These are phyloP conservation scores for Lamellibrachia luymesi DNA, from an alignment of 1,140 invertebrate genomes.

Conservation along the genomic window DNA sequence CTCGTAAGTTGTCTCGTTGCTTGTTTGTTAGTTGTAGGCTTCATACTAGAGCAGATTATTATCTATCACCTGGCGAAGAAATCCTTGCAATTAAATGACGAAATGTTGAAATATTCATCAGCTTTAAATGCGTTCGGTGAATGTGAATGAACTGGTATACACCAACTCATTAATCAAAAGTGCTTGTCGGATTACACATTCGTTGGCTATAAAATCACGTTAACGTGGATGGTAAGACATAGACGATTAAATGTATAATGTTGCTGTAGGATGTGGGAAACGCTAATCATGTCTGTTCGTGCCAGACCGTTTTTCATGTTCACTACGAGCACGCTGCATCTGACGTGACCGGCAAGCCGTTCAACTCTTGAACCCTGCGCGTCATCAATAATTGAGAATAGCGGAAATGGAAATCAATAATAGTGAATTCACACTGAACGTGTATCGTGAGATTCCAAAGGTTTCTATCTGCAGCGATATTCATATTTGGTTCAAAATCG, in stretches of 20 bases:
- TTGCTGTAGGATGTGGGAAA: neutral
- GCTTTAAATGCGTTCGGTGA: neutral
- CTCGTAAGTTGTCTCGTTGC: neutral
- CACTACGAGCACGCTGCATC: neutral
- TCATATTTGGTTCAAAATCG: neutral
- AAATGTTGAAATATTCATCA: neutral
- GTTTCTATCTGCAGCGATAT: neutral
- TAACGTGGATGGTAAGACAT: neutral
- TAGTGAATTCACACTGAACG: neutral
- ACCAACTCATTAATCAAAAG: neutral
- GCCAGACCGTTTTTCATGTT: neutral
- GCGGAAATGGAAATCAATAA: neutral
- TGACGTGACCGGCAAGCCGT: neutral
- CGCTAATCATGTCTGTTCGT: neutral
- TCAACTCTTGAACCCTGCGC: neutral
- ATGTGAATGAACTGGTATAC: neutral
- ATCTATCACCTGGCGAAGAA: neutral
- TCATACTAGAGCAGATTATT: neutral
- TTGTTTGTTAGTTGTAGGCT: neutral
- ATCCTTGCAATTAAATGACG: neutral
- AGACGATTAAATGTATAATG: neutral
- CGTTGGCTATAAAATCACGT: neutral
- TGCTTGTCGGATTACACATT: neutral
- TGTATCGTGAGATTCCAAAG: neutral
- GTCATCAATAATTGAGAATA: conserved; percentile 1